Evolutionary conservation across 2,888 invertebrate species (phyloP).

Genomic region (Ochropacha duplaris): DNA sequence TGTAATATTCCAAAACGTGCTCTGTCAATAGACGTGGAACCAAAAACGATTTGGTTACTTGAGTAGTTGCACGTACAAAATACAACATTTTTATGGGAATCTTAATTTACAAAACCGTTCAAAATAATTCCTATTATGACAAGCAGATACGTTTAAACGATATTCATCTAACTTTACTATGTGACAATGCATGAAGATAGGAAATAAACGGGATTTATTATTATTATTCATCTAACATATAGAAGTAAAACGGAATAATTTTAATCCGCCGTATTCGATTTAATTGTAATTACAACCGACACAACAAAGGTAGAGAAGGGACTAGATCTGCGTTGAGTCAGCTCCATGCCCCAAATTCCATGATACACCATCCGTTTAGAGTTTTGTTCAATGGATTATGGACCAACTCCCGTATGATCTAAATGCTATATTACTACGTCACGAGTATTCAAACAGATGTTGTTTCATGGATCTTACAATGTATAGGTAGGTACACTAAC

Average conservation of each 20-base stretch:
- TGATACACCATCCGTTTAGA: constrained; percentile 65
- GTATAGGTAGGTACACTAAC: constrained; percentile 49
- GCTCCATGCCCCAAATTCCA: constrained; percentile 79
- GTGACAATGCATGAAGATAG: too few relatives aligned
- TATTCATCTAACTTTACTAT: too few relatives aligned
- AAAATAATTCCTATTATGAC: too few relatives aligned
- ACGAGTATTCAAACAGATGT: constrained; percentile 53
- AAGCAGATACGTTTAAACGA: too few relatives aligned
- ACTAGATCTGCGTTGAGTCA: constrained; percentile 78
- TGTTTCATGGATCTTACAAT: constrained; percentile 36
- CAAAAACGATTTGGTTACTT: neutral
- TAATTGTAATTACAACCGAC: constrained; percentile 22
- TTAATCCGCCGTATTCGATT: neutral
- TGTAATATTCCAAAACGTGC: neutral
- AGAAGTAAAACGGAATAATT: neutral
- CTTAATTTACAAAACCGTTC: neutral
- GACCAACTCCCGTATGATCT: constrained; percentile 33
- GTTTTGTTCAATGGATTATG: constrained; percentile 42
- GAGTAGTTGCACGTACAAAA: neutral
- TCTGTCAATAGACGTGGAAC: neutral
- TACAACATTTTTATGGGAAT: neutral
- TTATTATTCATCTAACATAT: too few relatives aligned
- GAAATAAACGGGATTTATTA: too few relatives aligned
- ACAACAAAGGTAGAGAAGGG: constrained; percentile 67
- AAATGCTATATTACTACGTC: constrained; percentile 42